Percentiles rank a stretch among this genome's conserved stretches.
Evolutionary conservation across 2,797 vertebrate genomes (phyloP).

Genomic region (Zalophus californianus): DNA sequence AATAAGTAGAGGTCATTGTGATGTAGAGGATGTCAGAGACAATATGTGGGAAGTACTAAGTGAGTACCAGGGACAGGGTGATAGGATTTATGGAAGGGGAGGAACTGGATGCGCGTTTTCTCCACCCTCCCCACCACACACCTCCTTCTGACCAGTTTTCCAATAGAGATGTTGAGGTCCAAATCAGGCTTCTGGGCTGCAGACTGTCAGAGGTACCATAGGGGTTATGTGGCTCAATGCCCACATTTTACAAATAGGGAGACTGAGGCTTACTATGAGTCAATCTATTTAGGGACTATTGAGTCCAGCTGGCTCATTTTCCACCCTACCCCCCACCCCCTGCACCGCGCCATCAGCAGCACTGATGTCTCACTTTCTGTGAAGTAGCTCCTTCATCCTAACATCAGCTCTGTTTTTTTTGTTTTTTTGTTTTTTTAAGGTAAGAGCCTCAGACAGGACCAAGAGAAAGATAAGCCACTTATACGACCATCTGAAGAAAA

Average conservation of each 20-base stretch:
- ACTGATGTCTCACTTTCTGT: neutral
- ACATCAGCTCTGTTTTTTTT: conserved; percentile 40
- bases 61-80: neutral
- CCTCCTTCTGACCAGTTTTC: neutral
- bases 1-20: neutral
- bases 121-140: no score
- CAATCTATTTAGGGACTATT: neutral
- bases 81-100: neutral
- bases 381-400: neutral
- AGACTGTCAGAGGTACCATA: neutral
- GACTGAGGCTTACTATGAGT: neutral
- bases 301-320: neutral
- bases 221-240: neutral
- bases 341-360: neutral
- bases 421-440: conserved; percentile 69
- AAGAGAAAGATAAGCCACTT: conserved; percentile 74
- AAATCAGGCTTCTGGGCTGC: neutral
- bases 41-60: no score
- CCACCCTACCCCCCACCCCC: neutral
- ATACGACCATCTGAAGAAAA: conserved; percentile 77
- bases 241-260: conserved; percentile 16
- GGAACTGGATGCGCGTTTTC: neutral
- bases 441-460: conserved; percentile 75
- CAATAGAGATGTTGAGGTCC: neutral
- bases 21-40: neutral